Evolutionary conservation across 92 coral and sea anemone species (phyloP), one percentile per base, ranked within the genome.

Genomic region (Parazoanthus darwini): DNA sequence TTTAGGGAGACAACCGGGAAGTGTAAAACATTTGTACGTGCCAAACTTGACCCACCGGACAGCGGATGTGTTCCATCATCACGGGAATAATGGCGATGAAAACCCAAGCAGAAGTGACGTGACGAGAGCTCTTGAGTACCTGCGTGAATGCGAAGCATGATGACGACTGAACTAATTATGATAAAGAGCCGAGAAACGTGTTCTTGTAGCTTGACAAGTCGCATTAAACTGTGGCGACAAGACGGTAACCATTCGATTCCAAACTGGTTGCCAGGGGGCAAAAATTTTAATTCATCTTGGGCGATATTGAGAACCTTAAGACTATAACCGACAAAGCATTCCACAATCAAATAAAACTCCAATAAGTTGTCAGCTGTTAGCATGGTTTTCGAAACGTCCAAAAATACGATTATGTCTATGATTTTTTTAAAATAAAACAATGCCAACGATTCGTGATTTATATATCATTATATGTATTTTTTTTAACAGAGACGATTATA

Each of bases 61-160:
- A 80, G 85, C 72, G 85, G 85, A 80, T 54, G 85, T 80, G 50
- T 35, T 18, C 46, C 26, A 15, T 80, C 48, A 58, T 54, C 71
- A 80, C 72, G 36, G 72, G 72, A 42, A 25, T 44, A 25, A 8
- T n/a, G 3, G 70, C 15, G 26, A 20, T 63, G 70, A 63, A 23
- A 56, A 35, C 78, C 10, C 37, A 37, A 35, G 14, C 70, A 54
- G 85, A 54, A 35, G 37, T 79, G 66, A 80, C 48, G 72, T 80
- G 72, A 29, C n/a, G 85, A 80, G n/a, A 79, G 67, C 29, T 25
- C 26, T 63, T 54, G 43, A 73, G 77, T 73, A 36, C 43, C 39
- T 26, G 42, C 20, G 22, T 23, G 42, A 73, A 20, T 73, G 77
- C 20, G 39, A 73, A 73, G 4, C 39, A 29, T 13, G 4, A 58